Base-by-base conservation (phyloP, 2,797 vertebrate genomes). In the Leuciscus waleckii region DNA sequence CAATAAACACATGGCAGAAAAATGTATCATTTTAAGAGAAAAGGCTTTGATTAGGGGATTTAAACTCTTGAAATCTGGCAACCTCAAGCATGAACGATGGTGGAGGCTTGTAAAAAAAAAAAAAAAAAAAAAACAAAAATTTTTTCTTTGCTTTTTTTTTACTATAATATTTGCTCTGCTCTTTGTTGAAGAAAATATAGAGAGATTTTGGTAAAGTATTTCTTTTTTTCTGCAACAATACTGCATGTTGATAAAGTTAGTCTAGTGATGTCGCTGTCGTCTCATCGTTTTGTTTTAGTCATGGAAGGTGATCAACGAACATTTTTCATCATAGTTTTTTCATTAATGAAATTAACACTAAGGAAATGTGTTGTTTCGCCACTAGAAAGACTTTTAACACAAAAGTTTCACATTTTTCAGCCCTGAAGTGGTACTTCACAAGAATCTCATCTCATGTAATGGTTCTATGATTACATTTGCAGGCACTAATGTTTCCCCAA, bases 401-500 rank as follows among this genome's bases (percentile, higher is more conserved):
- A 73, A 35, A 63, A 26, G 13, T 37, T 43, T 74, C 5, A 6
- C 5, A 4, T 46, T 49, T 74, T 41, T 51, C 23, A 75, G 21
- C 56, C 70, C 56, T 83, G 29, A 74, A 83, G 58, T 67, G 58
- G 23, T 58, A 46, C 63, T 84, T 56, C 65, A 69, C 82, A 69
- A 69, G 49, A 51, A 46, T 70, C 49, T 70, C 63, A 83, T 67
- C 32, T 83, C 32, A 21, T 43, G 65, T 58, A 84, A 78, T 69
- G 49, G 21, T 37, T 58, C 11, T 43, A 35, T 78, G 78, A 84
- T 78, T 61, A 84, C 74, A 70, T 84, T 78, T 56, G 65, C 74
- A 78, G 82, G 5, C 82, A 32, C 74, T 70, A 68, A 77, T 46
- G 37, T 84, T 84, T 70, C 65, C 26, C 13, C 21, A 41, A 65